phyloP scores from a whole-genome alignment of 2,888 invertebrate genomes.

The Caenorhabditis virilis region DNA sequence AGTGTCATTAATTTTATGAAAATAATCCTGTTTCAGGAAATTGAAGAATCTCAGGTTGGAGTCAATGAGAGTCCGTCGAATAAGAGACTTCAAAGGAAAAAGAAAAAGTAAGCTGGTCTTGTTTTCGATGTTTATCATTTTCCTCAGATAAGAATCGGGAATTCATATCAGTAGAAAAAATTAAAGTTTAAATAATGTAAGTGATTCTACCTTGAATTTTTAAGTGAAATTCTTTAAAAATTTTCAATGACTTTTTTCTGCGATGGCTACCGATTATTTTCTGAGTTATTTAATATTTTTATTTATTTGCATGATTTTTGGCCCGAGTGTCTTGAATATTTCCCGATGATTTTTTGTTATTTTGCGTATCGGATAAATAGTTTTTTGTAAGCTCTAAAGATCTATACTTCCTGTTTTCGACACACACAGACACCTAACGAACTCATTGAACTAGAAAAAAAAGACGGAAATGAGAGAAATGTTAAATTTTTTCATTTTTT shows the following conservation, averaged over 20 bases:
- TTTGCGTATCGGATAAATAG: neutral
- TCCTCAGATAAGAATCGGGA: neutral
- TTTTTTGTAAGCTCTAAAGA: neutral
- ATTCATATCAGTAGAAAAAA: neutral
- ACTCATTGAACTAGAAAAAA: no score
- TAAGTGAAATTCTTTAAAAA: neutral
- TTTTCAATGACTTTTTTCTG: neutral
- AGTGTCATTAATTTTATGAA: no score
- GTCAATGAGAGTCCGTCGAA: conserved; percentile 9
- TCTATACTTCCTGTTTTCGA: neutral
- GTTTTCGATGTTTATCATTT: neutral
- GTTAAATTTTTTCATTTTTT: no score
- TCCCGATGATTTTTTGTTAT: neutral
- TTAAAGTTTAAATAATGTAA: neutral
- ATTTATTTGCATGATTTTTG: neutral
- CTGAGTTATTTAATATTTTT: neutral
- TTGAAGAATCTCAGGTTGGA: conserved; percentile 19
- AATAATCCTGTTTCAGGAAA: no score
- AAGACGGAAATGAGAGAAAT: no score
- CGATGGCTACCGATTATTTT: no score
- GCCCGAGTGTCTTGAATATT: neutral
- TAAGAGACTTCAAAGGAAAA: conserved; percentile 17
- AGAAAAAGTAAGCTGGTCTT: conserved; percentile 10
- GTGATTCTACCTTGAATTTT: neutral
- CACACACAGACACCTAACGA: no score